A percentile compares a stretch with the other conserved stretches of the same genome.
phyloP scores from a whole-genome alignment of 2,888 invertebrate genomes.

The Archaeoteleia sp. region DNA sequence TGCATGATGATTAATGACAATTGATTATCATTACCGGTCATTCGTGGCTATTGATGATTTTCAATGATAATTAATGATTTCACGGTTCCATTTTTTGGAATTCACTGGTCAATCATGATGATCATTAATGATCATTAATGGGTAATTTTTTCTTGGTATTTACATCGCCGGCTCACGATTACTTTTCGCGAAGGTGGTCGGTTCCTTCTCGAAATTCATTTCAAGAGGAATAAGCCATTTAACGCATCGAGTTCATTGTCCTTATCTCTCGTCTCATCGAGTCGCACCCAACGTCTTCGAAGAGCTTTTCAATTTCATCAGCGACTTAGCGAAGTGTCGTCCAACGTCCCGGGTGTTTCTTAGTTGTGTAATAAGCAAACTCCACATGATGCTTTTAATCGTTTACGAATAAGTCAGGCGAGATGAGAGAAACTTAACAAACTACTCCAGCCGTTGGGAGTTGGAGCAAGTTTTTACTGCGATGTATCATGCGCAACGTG shows the following conservation, averaged over 20 bases:
- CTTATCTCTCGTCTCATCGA: too few species aligned
- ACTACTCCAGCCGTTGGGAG: constrained; percentile 31
- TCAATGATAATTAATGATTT: too few species aligned
- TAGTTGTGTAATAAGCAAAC: constrained; percentile 23
- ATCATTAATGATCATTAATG: too few species aligned
- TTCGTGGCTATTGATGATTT: too few species aligned
- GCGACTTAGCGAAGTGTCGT: constrained; percentile 20
- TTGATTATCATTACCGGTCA: too few species aligned
- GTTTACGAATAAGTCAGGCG: constrained; percentile 36
- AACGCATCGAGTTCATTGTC: not conserved
- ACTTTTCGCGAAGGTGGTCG: too few species aligned
- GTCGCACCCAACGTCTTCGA: not conserved
- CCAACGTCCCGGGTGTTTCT: constrained; percentile 8
- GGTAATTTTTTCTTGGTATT: too few species aligned
- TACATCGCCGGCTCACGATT: too few species aligned
- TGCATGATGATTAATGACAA: too few species aligned
- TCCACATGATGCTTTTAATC: constrained; percentile 39
- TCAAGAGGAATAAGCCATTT: not conserved
- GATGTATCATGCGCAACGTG: constrained; percentile 21
- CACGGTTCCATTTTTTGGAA: too few species aligned
- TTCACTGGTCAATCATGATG: too few species aligned
- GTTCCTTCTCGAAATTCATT: too few species aligned
- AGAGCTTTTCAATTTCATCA: constrained; percentile 5
- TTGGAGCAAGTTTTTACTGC: constrained; percentile 33
- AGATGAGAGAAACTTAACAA: constrained; percentile 30